A percentile compares a stretch with the other conserved stretches of the same genome.
phyloP scores from a whole-genome alignment of 2,888 invertebrate genomes.

The Drosophila mimica region DNA sequence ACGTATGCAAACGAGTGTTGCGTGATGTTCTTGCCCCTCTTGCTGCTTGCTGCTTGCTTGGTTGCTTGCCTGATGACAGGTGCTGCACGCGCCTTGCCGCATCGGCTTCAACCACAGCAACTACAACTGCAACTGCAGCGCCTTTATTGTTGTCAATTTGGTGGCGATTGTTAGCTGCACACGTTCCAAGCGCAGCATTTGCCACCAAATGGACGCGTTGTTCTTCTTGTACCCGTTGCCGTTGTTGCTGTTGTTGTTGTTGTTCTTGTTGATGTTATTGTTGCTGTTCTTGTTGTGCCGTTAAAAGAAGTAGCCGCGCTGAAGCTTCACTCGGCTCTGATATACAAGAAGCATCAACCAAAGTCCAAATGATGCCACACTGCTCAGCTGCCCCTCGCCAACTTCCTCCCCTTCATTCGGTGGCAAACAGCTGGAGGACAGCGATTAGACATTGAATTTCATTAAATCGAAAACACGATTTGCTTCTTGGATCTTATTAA shows the following conservation, averaged over 20 bases:
- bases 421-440: neutral
- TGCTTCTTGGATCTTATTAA: neutral
- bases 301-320: neutral
- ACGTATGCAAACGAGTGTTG: slow-evolving; percentile 66
- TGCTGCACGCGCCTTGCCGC: slow-evolving; percentile 46
- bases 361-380: neutral
- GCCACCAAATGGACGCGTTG: slow-evolving; percentile 6
- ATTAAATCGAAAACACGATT: neutral
- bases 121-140: slow-evolving; percentile 27
- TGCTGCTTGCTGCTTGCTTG: neutral
- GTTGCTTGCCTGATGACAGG: slow-evolving; percentile 31
- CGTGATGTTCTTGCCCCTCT: slow-evolving; percentile 40
- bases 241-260: neutral
- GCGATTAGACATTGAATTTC: neutral
- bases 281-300: neutral
- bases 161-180: slow-evolving; percentile 61
- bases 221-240: neutral
- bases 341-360: neutral
- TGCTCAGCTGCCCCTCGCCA: neutral
- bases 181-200: slow-evolving; percentile 35
- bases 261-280: neutral
- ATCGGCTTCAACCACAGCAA: slow-evolving; percentile 23
- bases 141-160: slow-evolving; percentile 75
- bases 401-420: neutral
- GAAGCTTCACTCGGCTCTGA: neutral